These are phyloP conservation scores for Andrena cerasifolii DNA, from an alignment of 1,140 invertebrate genomes.

Conservation along the genomic window DNA sequence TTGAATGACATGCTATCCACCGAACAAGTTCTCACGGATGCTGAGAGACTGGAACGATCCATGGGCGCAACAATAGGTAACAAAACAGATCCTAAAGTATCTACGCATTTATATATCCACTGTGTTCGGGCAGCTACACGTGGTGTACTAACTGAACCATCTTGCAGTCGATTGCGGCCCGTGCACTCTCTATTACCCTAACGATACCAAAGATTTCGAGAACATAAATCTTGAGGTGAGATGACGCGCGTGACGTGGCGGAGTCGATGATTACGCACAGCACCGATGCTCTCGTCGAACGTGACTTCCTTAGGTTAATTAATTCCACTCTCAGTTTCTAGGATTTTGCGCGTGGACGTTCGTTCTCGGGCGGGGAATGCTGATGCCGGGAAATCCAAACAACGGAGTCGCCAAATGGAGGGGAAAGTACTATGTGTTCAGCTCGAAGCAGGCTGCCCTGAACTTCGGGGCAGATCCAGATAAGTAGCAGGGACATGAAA, in stretches of 20 bases:
- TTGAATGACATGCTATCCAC: conserved; percentile 69
- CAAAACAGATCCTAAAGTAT: neutral
- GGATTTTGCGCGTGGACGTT: conserved; percentile 87
- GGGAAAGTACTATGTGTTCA: conserved; percentile 84
- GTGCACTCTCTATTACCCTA: conserved; percentile 77
- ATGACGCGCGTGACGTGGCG: neutral
- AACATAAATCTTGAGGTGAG: conserved; percentile 80
- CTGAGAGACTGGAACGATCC: conserved; percentile 78
- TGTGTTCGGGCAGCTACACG: neutral
- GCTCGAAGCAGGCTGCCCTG: conserved; percentile 81
- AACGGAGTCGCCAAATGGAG: conserved; percentile 84
- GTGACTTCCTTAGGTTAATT: conserved; percentile 11
- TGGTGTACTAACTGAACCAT: neutral
- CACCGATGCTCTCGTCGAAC: neutral
- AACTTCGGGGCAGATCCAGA: conserved; percentile 85
- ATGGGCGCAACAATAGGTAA: conserved; percentile 79
- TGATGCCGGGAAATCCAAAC: conserved; percentile 86
- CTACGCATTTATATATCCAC: neutral
- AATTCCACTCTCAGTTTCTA: conserved; percentile 82
- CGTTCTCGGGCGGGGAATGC: conserved; percentile 83
- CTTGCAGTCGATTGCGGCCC: conserved; percentile 68
- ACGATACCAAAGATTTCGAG: conserved; percentile 77
- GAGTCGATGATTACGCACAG: neutral
- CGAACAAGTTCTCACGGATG: conserved; percentile 78
- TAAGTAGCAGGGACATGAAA: conserved; percentile 74